A percentile compares a stretch with the other conserved stretches of the same genome.
Conservation (phyloP, 2,888 invertebrate genomes). For the Xylocampa areola region DNA sequence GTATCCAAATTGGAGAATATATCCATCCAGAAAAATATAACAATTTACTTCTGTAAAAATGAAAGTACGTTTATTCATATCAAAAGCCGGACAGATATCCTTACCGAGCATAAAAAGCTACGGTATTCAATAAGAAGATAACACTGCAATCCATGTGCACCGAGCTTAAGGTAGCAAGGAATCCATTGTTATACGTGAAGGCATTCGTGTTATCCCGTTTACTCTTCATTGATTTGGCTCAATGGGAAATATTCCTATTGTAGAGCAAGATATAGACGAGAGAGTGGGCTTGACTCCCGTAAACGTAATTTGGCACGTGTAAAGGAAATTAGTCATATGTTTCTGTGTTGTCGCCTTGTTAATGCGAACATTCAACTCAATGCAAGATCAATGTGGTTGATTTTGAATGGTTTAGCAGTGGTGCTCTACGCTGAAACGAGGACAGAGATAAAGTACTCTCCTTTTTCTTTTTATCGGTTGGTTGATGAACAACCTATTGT, state of each 20-base stretch:
- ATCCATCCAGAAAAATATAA: too few species aligned
- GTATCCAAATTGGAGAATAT: too few species aligned
- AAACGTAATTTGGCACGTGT: slow-evolving; percentile 37
- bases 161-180: slow-evolving; percentile 64
- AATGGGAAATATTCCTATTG: slow-evolving; percentile 80
- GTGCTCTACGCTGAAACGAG: too few species aligned
- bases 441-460: too few species aligned
- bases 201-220: slow-evolving; percentile 81
- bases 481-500: too few species aligned
- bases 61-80: neutral
- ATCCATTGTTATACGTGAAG: slow-evolving; percentile 59
- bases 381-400: too few species aligned
- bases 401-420: too few species aligned
- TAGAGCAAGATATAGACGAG: slow-evolving; percentile 54
- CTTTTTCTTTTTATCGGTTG: too few species aligned
- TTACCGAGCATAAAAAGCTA: slow-evolving; percentile 33
- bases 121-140: slow-evolving; percentile 41
- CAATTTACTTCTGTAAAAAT: neutral
- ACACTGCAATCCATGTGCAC: slow-evolving; percentile 62
- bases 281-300: slow-evolving; percentile 53
- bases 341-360: neutral
- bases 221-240: slow-evolving; percentile 80
- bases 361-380: too few species aligned
- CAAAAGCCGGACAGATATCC: slow-evolving; percentile 7
- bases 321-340: slow-evolving; percentile 21